Evolutionary conservation across 2,113 vertebrate genomes (phyloP).

Genomic region (Anoplopoma fimbria): DNA sequence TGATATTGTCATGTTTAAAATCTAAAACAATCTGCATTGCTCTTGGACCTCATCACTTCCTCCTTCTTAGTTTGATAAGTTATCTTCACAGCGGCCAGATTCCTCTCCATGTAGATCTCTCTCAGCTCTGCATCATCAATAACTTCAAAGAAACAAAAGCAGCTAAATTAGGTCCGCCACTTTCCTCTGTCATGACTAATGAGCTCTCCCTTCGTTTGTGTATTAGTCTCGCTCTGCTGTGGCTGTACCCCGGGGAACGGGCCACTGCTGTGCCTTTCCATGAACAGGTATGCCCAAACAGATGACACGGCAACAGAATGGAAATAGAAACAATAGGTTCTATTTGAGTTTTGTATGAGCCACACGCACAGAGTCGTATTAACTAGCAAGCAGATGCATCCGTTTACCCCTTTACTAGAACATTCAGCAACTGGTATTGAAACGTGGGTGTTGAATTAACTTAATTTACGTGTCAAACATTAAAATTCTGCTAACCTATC

Average conservation of each 20-base stretch:
- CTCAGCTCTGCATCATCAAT: constrained; percentile 78
- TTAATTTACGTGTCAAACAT: neutral
- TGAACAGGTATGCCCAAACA: constrained; percentile 78
- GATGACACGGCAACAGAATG: constrained; percentile 67
- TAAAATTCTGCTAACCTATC: neutral
- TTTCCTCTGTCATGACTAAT: constrained; percentile 82
- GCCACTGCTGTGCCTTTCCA: constrained; percentile 69
- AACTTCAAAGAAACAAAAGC: constrained; percentile 81
- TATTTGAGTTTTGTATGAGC: constrained; percentile 55
- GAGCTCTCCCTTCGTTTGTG: constrained; percentile 78
- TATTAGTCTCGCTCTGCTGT: constrained; percentile 80
- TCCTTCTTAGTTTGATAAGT: constrained; percentile 47
- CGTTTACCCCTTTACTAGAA: constrained; percentile 13
- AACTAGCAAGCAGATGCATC: constrained; percentile 15
- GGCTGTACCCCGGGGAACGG: constrained; percentile 74
- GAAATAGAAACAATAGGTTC: constrained; percentile 72
- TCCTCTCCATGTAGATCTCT: constrained; percentile 63
- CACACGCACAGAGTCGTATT: constrained; percentile 23
- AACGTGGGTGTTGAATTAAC: neutral
- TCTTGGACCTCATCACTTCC: constrained; percentile 23
- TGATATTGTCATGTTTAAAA: constrained; percentile 5
- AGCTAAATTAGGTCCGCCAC: constrained; percentile 80
- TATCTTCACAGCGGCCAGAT: constrained; percentile 17
- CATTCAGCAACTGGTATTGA: constrained; percentile 3
- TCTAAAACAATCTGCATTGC: constrained; percentile 1